Conservation (phyloP, 2,113 vertebrate genomes). For the Rhadina sibilatrix region DNA sequence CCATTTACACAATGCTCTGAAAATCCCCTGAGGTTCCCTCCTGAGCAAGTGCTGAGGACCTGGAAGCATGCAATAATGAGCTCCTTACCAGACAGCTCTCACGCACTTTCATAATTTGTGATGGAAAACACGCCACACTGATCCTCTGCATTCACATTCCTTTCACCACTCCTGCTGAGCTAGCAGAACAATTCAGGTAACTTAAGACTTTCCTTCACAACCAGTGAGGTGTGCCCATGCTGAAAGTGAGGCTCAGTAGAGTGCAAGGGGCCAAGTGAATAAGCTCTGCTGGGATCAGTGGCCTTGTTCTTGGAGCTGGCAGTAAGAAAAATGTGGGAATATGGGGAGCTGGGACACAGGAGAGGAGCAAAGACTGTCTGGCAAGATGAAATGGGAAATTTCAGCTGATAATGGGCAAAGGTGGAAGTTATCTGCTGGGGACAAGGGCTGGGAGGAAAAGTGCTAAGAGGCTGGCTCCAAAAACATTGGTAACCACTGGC, state of each 20-base stretch:
- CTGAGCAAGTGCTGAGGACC: background rate
- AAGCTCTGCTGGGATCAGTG: background rate
- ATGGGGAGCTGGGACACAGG: background rate
- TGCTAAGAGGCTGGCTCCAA: background rate
- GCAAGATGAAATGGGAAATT: background rate
- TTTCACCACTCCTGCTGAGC: background rate
- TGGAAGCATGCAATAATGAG: background rate
- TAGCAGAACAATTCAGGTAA: background rate
- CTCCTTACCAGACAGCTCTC: background rate
- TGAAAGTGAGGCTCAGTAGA: background rate
- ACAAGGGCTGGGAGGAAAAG: background rate
- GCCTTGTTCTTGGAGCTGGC: background rate
- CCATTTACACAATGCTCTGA: background rate
- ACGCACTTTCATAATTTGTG: background rate
- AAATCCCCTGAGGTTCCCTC: background rate
- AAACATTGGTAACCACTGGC: background rate
- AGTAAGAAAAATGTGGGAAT: background rate
- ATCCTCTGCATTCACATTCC: background rate
- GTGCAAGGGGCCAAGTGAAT: background rate
- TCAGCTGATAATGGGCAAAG: background rate
- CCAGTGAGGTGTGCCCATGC: accelerated
- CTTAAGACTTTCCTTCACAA: background rate
- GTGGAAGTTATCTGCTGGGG: background rate
- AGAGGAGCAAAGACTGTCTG: background rate
- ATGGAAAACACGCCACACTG: background rate